Base-by-base conservation (phyloP, 2,888 invertebrate species). In the Bellardia bayeri region DNA sequence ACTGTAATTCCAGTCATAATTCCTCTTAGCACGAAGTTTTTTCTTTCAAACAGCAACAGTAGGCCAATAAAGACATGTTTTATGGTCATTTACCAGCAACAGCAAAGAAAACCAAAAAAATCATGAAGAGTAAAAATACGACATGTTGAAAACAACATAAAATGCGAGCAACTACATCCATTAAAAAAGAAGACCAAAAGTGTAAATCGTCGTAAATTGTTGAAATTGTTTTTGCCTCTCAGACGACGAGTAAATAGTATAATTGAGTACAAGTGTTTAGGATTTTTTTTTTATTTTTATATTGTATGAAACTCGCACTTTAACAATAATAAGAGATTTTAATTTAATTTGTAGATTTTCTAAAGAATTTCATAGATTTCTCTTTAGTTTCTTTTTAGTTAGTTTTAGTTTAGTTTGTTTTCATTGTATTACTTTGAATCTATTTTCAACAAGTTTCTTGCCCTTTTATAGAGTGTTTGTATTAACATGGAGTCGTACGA, bases 51-150 rank as follows among this genome's bases (percentile, higher is more conserved):
- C 51, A 69, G 30, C 78, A 86, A 72, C 83, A 81, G 86, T 76
- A 83, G 83, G 66, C 83, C 80, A 87, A 83, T 87, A 83, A 87
- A 87, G 76, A 76, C 79, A 87, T 83, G 66, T 74, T 86, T 86
- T 83, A 86, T 86, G 83, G 40, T 14, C 86, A 86, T 37, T 82
- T 79, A 71, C 68, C 23, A 78, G 23, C 66, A 58, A 40, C 51
- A 69, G 30, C 14, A 42, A 7, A 76, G 37, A 14, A 40, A 63
- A 37, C n/a, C 56, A 45, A 45, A 45, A 11, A 45, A 5, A 30
- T 45, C 30, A 9, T 7, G 37, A 66, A 72, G 64, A 45, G 23
- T 13, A 66, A 13, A 58, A 74, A 75, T 66, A 45, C 49, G 16
- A 68, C 56, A 76, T 51, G 54, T 74, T 74, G 58, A 74, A 81